A percentile compares a stretch with the other conserved stretches of the same genome.
Evolutionary conservation across 2,113 vertebrate genomes (phyloP).

Genomic region (Potamarius usumacintae): DNA sequence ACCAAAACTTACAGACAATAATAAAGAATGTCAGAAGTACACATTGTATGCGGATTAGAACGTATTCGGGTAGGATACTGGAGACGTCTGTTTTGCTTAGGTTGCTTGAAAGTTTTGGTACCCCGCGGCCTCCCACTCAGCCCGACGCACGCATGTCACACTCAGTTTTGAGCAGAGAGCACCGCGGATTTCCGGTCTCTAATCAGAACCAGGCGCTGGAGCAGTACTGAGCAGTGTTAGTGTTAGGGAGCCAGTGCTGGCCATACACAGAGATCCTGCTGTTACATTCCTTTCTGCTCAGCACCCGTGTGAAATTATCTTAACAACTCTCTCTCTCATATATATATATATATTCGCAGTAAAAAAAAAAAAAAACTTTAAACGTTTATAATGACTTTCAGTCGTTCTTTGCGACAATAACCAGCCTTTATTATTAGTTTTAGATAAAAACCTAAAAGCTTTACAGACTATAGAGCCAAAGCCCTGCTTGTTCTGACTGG

Average conservation of each 20-base stretch:
- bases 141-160: constrained; percentile 71
- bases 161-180: constrained; percentile 82
- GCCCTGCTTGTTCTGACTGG: neutral
- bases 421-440: neutral
- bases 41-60: neutral
- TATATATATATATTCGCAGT: too few relatives aligned
- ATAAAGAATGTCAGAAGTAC: neutral
- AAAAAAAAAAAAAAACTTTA: too few relatives aligned
- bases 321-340: neutral
- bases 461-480: neutral
- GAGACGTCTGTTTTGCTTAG: neutral
- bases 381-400: neutral
- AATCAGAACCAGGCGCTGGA: constrained; percentile 81
- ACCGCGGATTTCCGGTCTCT: constrained; percentile 81
- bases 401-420: neutral
- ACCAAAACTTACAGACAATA: neutral
- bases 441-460: neutral
- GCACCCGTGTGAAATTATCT: constrained; percentile 12
- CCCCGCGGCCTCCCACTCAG: constrained; percentile 49
- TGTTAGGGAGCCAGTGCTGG: constrained; percentile 66
- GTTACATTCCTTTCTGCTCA: constrained; percentile 31
- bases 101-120: constrained; percentile 39
- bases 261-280: constrained; percentile 61
- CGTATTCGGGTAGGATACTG: neutral
- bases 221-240: constrained; percentile 74